phyloP scores from a whole-genome alignment of 2,113 vertebrate species.

The Silurus meridionalis region DNA sequence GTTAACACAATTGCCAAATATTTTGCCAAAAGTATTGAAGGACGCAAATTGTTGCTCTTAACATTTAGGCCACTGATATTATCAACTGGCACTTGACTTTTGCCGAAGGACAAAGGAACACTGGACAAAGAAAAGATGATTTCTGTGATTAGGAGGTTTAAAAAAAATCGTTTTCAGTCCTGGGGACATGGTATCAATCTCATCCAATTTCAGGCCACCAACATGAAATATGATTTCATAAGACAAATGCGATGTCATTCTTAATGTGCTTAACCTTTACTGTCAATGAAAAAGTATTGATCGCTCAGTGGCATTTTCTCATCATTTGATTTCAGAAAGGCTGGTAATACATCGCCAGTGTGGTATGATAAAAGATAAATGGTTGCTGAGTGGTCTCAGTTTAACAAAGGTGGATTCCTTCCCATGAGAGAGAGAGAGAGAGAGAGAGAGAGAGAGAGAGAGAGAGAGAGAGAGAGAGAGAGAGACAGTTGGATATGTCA shows the following conservation, averaged over 20 bases:
- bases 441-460: slow-evolving; percentile 1
- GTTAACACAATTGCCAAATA: slow-evolving; percentile 36
- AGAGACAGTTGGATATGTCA: slow-evolving; percentile 11
- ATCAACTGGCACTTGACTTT: slow-evolving; percentile 57
- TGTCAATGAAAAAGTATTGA: slow-evolving; percentile 87
- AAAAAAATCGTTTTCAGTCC: slow-evolving; percentile 75
- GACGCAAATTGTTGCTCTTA: slow-evolving; percentile 46
- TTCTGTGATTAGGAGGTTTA: slow-evolving; percentile 72
- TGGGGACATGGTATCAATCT: slow-evolving; percentile 78
- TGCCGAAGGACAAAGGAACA: slow-evolving; percentile 63
- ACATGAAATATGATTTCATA: slow-evolving; percentile 86
- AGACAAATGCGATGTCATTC: slow-evolving; percentile 84
- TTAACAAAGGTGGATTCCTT: slow-evolving; percentile 64
- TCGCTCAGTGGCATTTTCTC: slow-evolving; percentile 76
- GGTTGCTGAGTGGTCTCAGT: slow-evolving; percentile 66
- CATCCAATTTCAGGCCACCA: slow-evolving; percentile 80
- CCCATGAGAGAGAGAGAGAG: slow-evolving; percentile 33
- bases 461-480: slow-evolving; percentile 17
- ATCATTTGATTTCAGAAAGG: slow-evolving; percentile 82
- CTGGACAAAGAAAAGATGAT: slow-evolving; percentile 70
- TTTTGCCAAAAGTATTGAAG: slow-evolving; percentile 34
- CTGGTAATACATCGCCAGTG: slow-evolving; percentile 78
- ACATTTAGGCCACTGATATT: slow-evolving; percentile 54
- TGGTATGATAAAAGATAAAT: slow-evolving; percentile 73
- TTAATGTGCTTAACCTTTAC: slow-evolving; percentile 86